Percentiles rank a stretch among this genome's conserved stretches.
phyloP scores from a whole-genome alignment of 2,888 invertebrate species.

The Scaeva pyrastri region DNA sequence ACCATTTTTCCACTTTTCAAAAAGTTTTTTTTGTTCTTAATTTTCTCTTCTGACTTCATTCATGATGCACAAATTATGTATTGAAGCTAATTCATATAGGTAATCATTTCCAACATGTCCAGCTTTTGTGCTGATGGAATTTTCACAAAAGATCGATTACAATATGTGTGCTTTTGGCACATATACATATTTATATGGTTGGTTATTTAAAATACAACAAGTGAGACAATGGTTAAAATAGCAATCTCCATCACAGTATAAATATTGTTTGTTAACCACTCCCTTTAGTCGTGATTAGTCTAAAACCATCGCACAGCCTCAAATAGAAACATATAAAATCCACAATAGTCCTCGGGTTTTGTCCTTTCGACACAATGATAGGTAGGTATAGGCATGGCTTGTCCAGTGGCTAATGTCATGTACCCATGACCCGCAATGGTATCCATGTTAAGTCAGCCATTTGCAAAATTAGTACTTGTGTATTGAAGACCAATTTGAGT shows the following conservation, averaged over 20 bases:
- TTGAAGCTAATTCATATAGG: neutral
- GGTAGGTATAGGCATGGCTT: neutral
- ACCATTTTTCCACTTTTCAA: no score
- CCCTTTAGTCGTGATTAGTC: constrained; percentile 20
- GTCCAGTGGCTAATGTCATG: neutral
- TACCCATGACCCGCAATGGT: neutral
- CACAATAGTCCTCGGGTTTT: neutral
- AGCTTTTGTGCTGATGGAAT: neutral
- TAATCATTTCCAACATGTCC: neutral
- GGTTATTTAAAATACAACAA: neutral
- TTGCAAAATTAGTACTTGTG: neutral
- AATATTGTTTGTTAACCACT: constrained; percentile 19
- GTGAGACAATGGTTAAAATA: neutral
- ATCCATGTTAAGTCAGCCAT: constrained; percentile 39
- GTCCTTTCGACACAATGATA: neutral
- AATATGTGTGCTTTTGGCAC: neutral
- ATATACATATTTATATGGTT: neutral
- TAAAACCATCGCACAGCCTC: neutral
- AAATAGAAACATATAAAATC: constrained; percentile 26
- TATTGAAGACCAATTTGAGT: constrained; percentile 53
- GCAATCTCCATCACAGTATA: constrained; percentile 1
- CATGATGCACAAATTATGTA: neutral
- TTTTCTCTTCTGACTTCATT: neutral
- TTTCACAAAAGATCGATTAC: constrained; percentile 5
- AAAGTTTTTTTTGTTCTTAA: neutral